Base-by-base conservation (phyloP, 2,797 vertebrate genomes). In the Eulemur coronatus region DNA sequence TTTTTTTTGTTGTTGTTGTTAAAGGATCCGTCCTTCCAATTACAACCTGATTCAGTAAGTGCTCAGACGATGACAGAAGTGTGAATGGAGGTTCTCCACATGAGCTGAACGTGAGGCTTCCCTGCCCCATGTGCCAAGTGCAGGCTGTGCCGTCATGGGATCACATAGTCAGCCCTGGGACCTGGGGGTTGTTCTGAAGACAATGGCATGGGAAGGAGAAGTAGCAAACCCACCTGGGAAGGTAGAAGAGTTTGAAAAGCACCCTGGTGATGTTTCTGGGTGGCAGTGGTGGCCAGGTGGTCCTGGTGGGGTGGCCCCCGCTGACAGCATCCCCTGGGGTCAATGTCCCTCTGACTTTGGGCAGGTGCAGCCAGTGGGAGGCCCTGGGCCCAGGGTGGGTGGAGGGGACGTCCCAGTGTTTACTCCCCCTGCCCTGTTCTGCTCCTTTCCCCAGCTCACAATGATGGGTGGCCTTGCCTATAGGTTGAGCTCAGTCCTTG, bases 391-490 rank as follows among this genome's bases (percentile, higher is more conserved):
- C 30, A 63, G 38, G 7, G 35, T 18, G 22, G 11, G 22, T 5
- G 55, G 41, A 5, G 18, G 38, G 20, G 24, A 22, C 3, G 0
- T 15, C 7, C 5, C 4, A 22, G 7, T 20, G 7, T 61, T 46
- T 20, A 15, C 35, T 50, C 18, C 14, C 11, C 55, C 33, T 73
- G 14, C 72, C 46, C 43, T 0, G 7, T 41, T 75, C 18, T 13
- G 18, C 24, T 28, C n/a, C 38, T 63, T 61, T n/a, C 67, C 30
- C 9, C 2, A 0, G 43, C 48, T 7, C 22, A 4, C 0, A 30
- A 5, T 7, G 30, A 5, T 7, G 30, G 30, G 57, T 5, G 33
- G 28, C 41, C 28, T 55, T 30, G 35, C 28, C 38, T 43, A 73
- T 2, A 9, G 43, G 30, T 26, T 15, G 17, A 48, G 43, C 12